Evolutionary conservation across 1,140 invertebrate species (phyloP), one percentile per base, ranked within the genome.

Genomic region (Caenorhabditis brenneri): DNA sequence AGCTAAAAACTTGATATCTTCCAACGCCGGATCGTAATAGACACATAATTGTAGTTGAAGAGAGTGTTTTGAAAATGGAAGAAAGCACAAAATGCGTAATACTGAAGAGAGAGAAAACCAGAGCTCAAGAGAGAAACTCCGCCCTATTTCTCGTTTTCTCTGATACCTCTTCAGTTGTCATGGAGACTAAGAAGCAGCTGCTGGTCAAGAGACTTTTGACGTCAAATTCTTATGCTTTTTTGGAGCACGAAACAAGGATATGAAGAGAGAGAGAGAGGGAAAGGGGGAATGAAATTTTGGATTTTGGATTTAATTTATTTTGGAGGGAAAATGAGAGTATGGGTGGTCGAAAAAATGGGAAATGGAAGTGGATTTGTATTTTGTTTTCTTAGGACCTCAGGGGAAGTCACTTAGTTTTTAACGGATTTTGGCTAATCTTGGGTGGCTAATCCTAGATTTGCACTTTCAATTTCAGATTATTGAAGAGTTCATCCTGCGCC

Each of bases 131-230:
- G 29, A 4, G 4, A 4, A 19, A 36, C 33, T 10, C n/a, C 3
- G 31, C 19, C 19, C 33, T n/a, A 65, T 16, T 16, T n/a, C 7
- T 33, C 60, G 36, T 65, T 27, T 39, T 3, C 4, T 7, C 3
- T 12, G 3, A 5, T 42, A 5, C n/a, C 36, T 65, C 4, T 42
- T 42, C 39, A 5, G 65, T 74, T 42, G 22, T 36, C 29, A 74
- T 74, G 65, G 65, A 24, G 0, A 42, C 36, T 15, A 55, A 74
- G n/a, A 42, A 74, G 65, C 65, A 74, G 65, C 36, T 74, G 65
- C 16, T 29, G 65, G 33, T 2, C 65, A 42, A 15, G 36, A 46
- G 58, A 46, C 65, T 39, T 74, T 74, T 74, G 65, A 74, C 65
- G 65, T 74, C 65, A 74, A 74, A 42, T 42, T 42, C 12, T 33